Base-by-base conservation (phyloP, 1,140 invertebrate species). In the Drosophila oshimai region DNA sequence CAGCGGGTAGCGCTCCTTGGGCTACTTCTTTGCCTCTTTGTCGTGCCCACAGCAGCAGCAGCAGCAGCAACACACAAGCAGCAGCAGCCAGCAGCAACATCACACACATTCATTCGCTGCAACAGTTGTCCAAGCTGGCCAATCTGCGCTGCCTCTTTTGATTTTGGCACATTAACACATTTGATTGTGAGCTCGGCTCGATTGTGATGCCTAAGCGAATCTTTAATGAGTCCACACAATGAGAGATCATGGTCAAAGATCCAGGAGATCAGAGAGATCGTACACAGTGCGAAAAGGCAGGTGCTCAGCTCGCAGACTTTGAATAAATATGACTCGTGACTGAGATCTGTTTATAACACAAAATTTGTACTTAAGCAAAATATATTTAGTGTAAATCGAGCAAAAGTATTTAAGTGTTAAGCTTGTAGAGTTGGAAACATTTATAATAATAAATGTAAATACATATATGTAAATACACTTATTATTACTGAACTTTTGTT, bases 161-260 rank as follows among this genome's bases (percentile, higher is more conserved):
- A 72, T 62, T 81, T 72, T 81, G 73, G 69, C 81, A 74, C 81
- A 87, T 87, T 87, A 87, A 87, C 81, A 86, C 81, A 74, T 80
- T 74, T 55, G 28, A 60, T 60, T 42, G 33, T 55, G 49, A 28
- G 69, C 33, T 47, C 70, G 41, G 18, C 37, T 31, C 41, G 26
- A 28, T 47, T 42, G 62, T 36, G 44, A 68, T 80, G 41, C 71
- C 70, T 60, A 74, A 74, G 47, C 79, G 62, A 36, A 45, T 72
- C 79, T 49, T 74, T 84, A 84, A 83, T 84, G 79, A 78, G 62
- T 64, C 34, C 22, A 31, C 54, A 42, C 51, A 53, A 58, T 58
- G 46, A 18, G 15, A n/a, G 29, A 53, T 53, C 46, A 26, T 4
- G 4, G 3, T 15, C 12, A 24, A 33, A 24, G 28, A 28, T 53